Evolutionary conservation across 2,113 vertebrate genomes (phyloP), one percentile per base, ranked within the genome.

Genomic region (Catharus bicknelli): DNA sequence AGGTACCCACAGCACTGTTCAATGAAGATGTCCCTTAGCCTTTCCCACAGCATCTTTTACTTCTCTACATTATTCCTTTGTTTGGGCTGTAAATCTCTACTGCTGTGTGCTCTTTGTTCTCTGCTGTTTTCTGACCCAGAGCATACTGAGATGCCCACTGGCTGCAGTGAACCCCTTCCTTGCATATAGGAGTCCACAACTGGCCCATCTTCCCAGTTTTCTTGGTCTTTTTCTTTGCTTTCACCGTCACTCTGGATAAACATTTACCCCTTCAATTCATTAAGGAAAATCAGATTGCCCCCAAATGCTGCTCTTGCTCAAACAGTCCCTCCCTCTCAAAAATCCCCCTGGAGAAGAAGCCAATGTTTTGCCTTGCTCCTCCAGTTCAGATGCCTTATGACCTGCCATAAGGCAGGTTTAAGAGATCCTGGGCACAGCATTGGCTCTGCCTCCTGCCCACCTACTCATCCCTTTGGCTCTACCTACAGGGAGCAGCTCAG

Each of bases 1-100:
- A 58, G 4, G 10, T 32, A 9, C 30, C 25, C 0, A 0, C 67
- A 43, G 62, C 21, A 10, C 23, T 23, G 25, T 6, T 32, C 55
- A 38, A 7, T 17, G 38, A 8, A n/a, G 19, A 42, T 7, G 18
- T 11, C 67, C 32, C 58, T 20, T 8, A 66, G 26, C 42, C 10
- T 11, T 38, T 50, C 34, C 32, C 32, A 57, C 6, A 26, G 45
- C 14, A 18, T 53, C 30, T 45, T 72, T 27, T n/a, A 54, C 55
- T 86, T 36, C 36, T 87, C 54, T 43, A 15, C 48, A 23, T 30
- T 40, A 2, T 30, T 64, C 8, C 26, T 5, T 21, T 68, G 4
- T 32, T 26, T 59, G 42, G 48, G 25, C 40, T 82, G 45, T 13
- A 64, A 34, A 45, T 40, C 48, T 42, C 53, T 6, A 11, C 70